A percentile compares a stretch with the other conserved stretches of the same genome.
Conservation (phyloP, 2,797 vertebrate genomes). For the Pempheris klunzingeri region DNA sequence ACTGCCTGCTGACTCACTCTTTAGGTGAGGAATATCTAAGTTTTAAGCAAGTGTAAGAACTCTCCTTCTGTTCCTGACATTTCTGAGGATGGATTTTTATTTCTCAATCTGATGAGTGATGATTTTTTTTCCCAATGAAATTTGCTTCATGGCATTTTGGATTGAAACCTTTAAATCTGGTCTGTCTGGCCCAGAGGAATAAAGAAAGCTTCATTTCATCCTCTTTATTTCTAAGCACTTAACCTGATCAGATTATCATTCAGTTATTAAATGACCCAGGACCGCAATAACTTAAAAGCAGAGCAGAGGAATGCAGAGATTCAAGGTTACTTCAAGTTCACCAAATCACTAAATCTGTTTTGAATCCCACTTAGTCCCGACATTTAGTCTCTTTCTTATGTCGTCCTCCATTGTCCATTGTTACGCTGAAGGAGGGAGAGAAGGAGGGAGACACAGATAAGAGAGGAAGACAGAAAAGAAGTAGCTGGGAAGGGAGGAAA, state of each 20-base stretch:
- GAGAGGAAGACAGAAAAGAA: not conserved
- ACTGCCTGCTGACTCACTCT: not conserved
- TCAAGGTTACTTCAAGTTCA: slow-evolving; percentile 66
- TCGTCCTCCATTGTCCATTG: slow-evolving; percentile 1
- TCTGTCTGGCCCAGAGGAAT: slow-evolving; percentile 38
- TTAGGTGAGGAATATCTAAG: not conserved
- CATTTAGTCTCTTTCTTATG: slow-evolving; percentile 22
- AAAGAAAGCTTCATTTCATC: slow-evolving; percentile 61
- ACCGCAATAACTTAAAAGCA: slow-evolving; percentile 66
- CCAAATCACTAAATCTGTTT: slow-evolving; percentile 40
- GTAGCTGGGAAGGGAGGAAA: not conserved
- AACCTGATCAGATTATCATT: slow-evolving; percentile 73
- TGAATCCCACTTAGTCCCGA: slow-evolving; percentile 39
- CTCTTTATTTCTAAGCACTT: slow-evolving; percentile 73
- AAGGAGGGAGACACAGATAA: not conserved
- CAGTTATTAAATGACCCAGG: slow-evolving; percentile 67
- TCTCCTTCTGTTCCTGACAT: not conserved
- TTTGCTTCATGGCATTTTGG: slow-evolving; percentile 28
- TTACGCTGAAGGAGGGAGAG: not conserved
- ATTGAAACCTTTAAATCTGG: slow-evolving; percentile 29
- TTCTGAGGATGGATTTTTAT: slow-evolving; percentile 3
- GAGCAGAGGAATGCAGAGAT: slow-evolving; percentile 44
- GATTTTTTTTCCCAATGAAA: slow-evolving; percentile 29
- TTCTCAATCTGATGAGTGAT: slow-evolving; percentile 11
- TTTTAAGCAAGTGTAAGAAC: not conserved